Base-by-base conservation (phyloP, 92 coral and sea anemone species). In the Virgularia gustaviana region DNA sequence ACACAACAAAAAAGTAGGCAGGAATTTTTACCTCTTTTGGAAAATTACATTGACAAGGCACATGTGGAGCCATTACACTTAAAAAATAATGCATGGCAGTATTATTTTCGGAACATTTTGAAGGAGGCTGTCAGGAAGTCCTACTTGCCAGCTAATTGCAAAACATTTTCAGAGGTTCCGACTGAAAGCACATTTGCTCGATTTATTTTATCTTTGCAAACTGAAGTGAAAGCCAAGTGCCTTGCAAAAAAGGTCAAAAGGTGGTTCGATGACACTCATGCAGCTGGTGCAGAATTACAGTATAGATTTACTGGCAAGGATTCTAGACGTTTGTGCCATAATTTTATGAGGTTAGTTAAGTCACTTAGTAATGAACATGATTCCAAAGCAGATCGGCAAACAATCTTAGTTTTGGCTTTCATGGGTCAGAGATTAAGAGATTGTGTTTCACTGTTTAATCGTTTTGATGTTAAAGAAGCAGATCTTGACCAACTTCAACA, bases 231-330 rank as follows among this genome's bases (percentile, higher is more conserved):
- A 32, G 44, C 70, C 30, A 41, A 18, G 70, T 32, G 70, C 47
- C 38, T 79, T 22, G 79, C 79, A 18, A 57, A 72, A 71, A 71
- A 79, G 63, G 83, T 79, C 22, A 79, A 23, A 10, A 43, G 62
- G 27, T 79, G 79, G 83, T 79, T 2, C 35, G 78, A 78, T 33
- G 83, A 78, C 68, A 78, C 78, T 15, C 83, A 78, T 16, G 71
- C 63, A 20, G 83, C 23, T 35, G 76, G 74, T 55, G 45, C 56
- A 16, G 84, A 62, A 30, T 18, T 62, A 16, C 70, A 62, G 52
- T 62, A 32, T 27, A 25, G 70, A 2, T 62, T 62, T 34, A 62
- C 36, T 30, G 70, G 70, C 2, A 62, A 62, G 47, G 70, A 62
- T 12, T 62, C 70, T 13, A 62, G 70, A 41, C 24, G 5, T 62